phyloP scores from a whole-genome alignment of 2,888 invertebrate genomes.

The Byasa hedistus region DNA sequence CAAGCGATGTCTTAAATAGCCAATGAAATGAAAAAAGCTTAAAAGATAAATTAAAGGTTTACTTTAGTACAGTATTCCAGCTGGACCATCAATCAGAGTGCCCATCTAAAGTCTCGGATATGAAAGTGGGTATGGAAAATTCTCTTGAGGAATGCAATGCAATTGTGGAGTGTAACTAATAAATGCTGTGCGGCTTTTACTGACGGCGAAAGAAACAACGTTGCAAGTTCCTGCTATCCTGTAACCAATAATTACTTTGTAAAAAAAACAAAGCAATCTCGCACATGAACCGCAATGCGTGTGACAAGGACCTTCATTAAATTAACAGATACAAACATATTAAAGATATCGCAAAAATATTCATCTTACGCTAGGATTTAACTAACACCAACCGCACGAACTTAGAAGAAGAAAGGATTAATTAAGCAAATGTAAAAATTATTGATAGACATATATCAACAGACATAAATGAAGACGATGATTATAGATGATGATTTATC shows the following conservation, averaged over 20 bases:
- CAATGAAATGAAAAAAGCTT: not conserved
- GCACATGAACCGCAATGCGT: no score
- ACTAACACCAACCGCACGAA: no score
- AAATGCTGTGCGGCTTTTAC: constrained; percentile 43
- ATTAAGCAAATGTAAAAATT: no score
- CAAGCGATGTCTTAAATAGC: constrained; percentile 21
- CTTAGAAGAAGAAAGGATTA: no score
- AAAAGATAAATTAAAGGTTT: constrained; percentile 17
- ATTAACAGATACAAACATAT: no score
- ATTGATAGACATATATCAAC: no score
- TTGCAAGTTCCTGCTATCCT: constrained; percentile 17
- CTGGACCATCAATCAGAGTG: constrained; percentile 36
- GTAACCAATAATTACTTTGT: constrained; percentile 13
- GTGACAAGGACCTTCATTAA: no score
- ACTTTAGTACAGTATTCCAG: constrained; percentile 34
- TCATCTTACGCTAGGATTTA: no score
- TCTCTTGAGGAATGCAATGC: constrained; percentile 48
- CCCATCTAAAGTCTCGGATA: constrained; percentile 37
- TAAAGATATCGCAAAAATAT: no score
- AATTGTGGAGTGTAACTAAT: constrained; percentile 51
- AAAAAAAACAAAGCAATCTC: not conserved
- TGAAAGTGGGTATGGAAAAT: constrained; percentile 41
- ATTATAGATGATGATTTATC: no score
- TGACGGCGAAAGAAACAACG: constrained; percentile 41
- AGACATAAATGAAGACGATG: no score